These are phyloP conservation scores for Arbacia lixula DNA, from an alignment of 53 echinoderm and acorn worm species.

Conservation along the genomic window DNA sequence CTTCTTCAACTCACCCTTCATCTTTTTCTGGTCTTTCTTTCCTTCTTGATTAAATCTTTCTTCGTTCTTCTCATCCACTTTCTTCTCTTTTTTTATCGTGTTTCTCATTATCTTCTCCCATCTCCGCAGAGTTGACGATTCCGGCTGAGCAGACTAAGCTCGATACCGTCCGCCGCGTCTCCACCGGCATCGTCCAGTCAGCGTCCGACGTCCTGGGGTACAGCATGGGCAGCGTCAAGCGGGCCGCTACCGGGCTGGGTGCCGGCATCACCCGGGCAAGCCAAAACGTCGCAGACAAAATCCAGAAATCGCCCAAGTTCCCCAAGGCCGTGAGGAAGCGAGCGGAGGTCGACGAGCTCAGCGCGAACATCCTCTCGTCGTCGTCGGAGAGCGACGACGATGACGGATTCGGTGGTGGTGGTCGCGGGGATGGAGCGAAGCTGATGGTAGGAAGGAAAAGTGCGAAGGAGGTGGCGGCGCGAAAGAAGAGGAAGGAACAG, in stretches of 20 bases:
- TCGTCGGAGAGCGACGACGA: slow-evolving; percentile 26
- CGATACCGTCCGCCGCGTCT: slow-evolving; percentile 17
- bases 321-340: slow-evolving; percentile 31
- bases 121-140: slow-evolving; percentile 18
- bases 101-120: neutral
- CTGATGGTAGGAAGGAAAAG: slow-evolving; percentile 34
- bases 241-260: slow-evolving; percentile 33
- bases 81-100: neutral
- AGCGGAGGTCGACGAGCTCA: slow-evolving; percentile 34
- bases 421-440: neutral
- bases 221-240: slow-evolving; percentile 43
- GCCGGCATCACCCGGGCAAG: slow-evolving; percentile 40
- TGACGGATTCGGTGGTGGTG: no score
- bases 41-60: no score
- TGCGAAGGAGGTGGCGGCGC: slow-evolving; percentile 3
- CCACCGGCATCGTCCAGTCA: slow-evolving; percentile 3
- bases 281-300: slow-evolving; percentile 50
- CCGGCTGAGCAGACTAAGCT: slow-evolving; percentile 37
- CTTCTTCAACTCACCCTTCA: neutral
- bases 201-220: slow-evolving; percentile 33
- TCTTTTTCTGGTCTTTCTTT: neutral
- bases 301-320: slow-evolving; percentile 48
- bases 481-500: slow-evolving; percentile 15
- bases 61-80: no score
- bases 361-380: slow-evolving; percentile 5